phyloP scores from a whole-genome alignment of 2,113 vertebrate species.

The Nannospalax galili region DNA sequence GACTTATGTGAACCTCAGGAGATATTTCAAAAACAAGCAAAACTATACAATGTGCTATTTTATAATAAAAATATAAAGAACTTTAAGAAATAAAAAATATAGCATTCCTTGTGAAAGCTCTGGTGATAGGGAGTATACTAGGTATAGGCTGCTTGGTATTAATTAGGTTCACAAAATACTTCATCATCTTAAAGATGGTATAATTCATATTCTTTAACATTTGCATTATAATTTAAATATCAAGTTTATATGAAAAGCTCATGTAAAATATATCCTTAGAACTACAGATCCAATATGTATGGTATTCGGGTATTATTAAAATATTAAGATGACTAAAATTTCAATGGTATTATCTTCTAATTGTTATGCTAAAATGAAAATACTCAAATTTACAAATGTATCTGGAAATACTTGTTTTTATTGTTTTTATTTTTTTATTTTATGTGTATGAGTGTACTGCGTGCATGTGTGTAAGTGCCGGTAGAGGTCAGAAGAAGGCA shows the following conservation, averaged over 20 bases:
- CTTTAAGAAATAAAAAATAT: background rate
- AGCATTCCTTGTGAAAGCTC: too few relatives aligned
- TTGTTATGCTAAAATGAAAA: background rate
- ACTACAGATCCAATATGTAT: background rate
- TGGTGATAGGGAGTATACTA: too few relatives aligned
- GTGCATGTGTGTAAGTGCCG: too few relatives aligned
- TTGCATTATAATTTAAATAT: background rate
- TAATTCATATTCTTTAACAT: background rate
- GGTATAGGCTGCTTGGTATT: too few relatives aligned
- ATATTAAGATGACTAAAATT: background rate
- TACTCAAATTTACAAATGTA: background rate
- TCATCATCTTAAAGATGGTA: fast-evolving
- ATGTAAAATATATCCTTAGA: background rate
- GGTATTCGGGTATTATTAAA: background rate
- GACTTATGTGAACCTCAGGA: background rate
- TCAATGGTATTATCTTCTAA: background rate
- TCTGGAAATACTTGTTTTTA: background rate
- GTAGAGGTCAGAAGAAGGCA: too few relatives aligned
- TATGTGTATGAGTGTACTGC: too few relatives aligned
- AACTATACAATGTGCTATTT: background rate
- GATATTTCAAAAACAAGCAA: background rate
- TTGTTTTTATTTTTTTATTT: too few relatives aligned
- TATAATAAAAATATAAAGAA: background rate
- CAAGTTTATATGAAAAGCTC: background rate
- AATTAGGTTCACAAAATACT: background rate